These are phyloP conservation scores for Mamestra brassicae DNA, from an alignment of 2,888 invertebrate species.

Conservation along the genomic window DNA sequence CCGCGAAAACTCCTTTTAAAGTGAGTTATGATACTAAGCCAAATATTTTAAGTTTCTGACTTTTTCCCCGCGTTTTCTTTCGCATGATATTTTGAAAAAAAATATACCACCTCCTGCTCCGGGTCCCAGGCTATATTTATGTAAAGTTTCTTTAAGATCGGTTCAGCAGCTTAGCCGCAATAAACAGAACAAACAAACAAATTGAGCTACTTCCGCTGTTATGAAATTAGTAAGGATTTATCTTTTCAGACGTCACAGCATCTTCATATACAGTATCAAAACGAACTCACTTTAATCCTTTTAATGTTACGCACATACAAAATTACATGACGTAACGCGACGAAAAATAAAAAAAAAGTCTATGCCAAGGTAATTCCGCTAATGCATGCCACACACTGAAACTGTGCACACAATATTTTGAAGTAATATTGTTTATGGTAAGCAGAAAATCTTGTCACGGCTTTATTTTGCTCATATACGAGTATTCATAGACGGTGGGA, in stretches of 20 bases:
- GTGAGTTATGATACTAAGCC: neutral
- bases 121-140: neutral
- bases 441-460: slow-evolving; percentile 88
- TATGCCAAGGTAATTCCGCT: slow-evolving; percentile 60
- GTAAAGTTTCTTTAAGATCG: neutral
- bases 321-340: slow-evolving; percentile 45
- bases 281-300: slow-evolving; percentile 32
- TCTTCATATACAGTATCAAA: slow-evolving; percentile 3
- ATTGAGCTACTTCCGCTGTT: neutral
- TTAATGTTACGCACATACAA: slow-evolving; percentile 48
- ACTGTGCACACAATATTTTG: slow-evolving; percentile 71
- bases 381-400: slow-evolving; percentile 56
- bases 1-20: neutral
- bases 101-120: neutral
- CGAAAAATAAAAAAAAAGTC: slow-evolving; percentile 47
- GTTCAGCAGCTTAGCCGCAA: neutral
- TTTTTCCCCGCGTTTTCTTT: too few species aligned
- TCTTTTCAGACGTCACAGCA: neutral
- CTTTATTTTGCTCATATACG: slow-evolving; percentile 74
- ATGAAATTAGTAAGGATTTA: neutral
- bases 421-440: slow-evolving; percentile 88
- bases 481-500: slow-evolving; percentile 64
- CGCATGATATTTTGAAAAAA: too few species aligned
- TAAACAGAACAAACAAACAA: neutral
- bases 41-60: too few species aligned